These are phyloP conservation scores for Alouatta palliata DNA, from an alignment of 2,113 vertebrate genomes.

Conservation along the genomic window DNA sequence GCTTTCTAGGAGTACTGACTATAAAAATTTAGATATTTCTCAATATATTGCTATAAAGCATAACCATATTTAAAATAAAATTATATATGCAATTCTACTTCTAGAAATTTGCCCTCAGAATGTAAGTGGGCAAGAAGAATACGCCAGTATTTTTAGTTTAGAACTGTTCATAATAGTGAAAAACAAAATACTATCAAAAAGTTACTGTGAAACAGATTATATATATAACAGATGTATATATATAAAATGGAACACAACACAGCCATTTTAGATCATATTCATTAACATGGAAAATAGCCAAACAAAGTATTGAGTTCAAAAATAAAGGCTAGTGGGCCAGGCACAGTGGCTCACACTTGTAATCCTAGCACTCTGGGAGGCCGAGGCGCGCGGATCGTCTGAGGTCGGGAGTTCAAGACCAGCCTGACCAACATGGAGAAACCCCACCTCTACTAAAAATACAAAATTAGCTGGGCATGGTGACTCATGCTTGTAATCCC, in stretches of 20 bases:
- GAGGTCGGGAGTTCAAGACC: too few species aligned
- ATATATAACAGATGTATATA: neutral
- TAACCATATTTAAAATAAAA: conserved; percentile 40
- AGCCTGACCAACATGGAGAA: too few species aligned
- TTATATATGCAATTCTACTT: conserved; percentile 8
- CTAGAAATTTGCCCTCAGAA: neutral
- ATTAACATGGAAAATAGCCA: neutral
- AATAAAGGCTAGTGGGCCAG: neutral
- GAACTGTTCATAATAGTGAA: conserved; percentile 3
- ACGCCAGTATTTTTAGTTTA: neutral
- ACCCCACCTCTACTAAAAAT: too few species aligned
- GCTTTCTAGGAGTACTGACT: neutral
- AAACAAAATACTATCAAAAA: conserved; percentile 29
- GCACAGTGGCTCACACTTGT: too few species aligned
- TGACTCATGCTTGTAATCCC: too few species aligned
- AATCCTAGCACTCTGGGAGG: too few species aligned
- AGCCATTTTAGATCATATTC: conserved; percentile 3
- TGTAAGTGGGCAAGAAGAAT: neutral
- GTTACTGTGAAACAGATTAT: neutral
- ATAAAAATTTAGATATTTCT: neutral
- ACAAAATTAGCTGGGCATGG: too few species aligned
- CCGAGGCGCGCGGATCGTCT: too few species aligned
- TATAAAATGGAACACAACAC: neutral
- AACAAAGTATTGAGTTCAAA: neutral
- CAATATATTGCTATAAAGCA: neutral